Conservation (phyloP, 2,113 vertebrate genomes). For the Gymnorhina tibicen region DNA sequence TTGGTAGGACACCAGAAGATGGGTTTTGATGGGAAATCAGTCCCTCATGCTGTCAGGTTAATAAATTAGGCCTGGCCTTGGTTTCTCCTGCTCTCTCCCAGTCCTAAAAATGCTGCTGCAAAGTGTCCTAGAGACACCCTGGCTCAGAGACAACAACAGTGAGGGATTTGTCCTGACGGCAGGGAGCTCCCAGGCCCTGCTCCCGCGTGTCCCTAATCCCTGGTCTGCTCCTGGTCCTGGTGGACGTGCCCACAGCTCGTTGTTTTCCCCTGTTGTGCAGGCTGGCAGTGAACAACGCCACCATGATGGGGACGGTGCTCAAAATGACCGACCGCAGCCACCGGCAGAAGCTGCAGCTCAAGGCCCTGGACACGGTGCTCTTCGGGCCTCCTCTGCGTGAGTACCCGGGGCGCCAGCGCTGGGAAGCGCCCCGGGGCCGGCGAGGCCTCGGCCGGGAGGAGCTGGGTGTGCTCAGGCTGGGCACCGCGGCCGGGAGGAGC, state of each 20-base stretch:
- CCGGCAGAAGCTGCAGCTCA: constrained; percentile 93
- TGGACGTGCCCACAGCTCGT: neutral
- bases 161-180: rapidly evolving
- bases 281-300: constrained; percentile 88
- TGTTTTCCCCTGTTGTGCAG: constrained; percentile 56
- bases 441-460: rapidly evolving
- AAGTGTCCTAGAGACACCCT: neutral
- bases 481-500: neutral
- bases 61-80: neutral
- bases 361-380: constrained; percentile 92
- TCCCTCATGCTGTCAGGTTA: neutral
- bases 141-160: rapidly evolving
- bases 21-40: neutral
- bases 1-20: neutral
- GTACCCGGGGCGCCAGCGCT: neutral
- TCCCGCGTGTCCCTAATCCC: rapidly evolving
- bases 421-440: neutral
- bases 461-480: neutral
- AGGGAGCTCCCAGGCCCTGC: neutral
- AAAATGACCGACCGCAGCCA: constrained; percentile 96
- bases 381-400: constrained; percentile 92
- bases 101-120: neutral
- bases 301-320: constrained; percentile 85
- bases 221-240: rapidly evolving
- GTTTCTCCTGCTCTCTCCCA: neutral